phyloP scores from a whole-genome alignment of 2,113 vertebrate genomes.

The Procavia capensis region DNA sequence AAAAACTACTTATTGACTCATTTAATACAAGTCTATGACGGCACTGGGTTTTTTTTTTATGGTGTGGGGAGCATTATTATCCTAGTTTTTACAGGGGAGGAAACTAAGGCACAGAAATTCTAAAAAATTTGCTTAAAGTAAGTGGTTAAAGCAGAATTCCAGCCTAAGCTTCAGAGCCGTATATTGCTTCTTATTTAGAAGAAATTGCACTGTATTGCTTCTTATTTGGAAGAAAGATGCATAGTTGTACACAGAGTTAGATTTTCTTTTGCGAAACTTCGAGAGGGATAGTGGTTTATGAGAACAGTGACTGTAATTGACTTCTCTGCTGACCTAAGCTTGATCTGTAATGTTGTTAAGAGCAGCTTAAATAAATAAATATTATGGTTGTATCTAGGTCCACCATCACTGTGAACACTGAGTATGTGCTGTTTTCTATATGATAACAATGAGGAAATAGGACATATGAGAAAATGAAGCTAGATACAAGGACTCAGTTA shows the following conservation, averaged over 20 bases:
- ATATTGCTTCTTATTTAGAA: background rate
- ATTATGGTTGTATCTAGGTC: background rate
- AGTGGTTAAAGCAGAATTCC: background rate
- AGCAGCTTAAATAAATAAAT: conserved; percentile 26
- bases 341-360: conserved; percentile 7
- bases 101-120: background rate
- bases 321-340: conserved; percentile 12
- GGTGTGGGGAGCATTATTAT: background rate
- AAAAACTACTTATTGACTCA: conserved; percentile 27
- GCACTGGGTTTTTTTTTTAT: no score
- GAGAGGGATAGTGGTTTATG: background rate
- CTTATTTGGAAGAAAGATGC: background rate
- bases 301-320: background rate
- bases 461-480: conserved; percentile 45
- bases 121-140: background rate
- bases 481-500: background rate
- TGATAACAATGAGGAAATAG: background rate
- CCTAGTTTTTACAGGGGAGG: conserved; percentile 10
- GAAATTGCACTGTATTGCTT: background rate
- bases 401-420: background rate
- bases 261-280: background rate
- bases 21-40: background rate
- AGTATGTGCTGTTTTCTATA: background rate
- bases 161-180: background rate
- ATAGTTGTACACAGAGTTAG: background rate